Percentiles rank a stretch among this genome's conserved stretches.
Evolutionary conservation across 2,797 vertebrate species (phyloP).

Genomic region (Sebastes matsubarae): DNA sequence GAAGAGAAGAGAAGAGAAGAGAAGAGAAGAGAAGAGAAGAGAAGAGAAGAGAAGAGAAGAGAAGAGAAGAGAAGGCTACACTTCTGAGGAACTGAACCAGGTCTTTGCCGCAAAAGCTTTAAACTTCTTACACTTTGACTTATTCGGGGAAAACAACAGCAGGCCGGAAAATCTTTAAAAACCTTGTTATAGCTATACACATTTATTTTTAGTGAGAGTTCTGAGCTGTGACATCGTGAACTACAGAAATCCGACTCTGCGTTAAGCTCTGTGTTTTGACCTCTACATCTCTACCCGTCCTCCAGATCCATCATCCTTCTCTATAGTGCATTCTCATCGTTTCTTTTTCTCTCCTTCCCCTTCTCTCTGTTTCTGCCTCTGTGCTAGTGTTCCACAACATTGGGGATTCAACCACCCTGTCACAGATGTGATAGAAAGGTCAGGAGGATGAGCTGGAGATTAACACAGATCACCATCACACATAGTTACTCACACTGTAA

Average conservation of each 20-base stretch:
- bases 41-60: no score
- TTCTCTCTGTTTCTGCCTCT: background rate
- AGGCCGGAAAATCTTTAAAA: background rate
- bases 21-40: no score
- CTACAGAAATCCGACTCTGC: background rate
- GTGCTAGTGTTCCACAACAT: background rate
- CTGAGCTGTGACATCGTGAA: background rate
- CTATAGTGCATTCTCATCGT: background rate
- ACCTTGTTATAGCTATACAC: background rate
- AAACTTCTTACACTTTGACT: background rate
- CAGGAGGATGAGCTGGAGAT: conserved; percentile 61
- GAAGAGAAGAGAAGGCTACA: background rate
- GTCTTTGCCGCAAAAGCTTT: conserved; percentile 1
- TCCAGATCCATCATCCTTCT: background rate
- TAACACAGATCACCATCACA: conserved; percentile 60
- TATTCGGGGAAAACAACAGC: background rate
- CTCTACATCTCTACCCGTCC: background rate
- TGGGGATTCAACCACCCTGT: conserved; percentile 2
- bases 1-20: background rate
- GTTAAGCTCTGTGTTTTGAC: background rate
- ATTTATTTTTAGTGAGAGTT: background rate
- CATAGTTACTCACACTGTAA: conserved; percentile 59
- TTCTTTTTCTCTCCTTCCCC: background rate
- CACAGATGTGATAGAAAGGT: conserved; percentile 20
- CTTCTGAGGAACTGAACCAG: background rate